Conservation (phyloP, 2,113 vertebrate species). For the Peromyscus californicus region DNA sequence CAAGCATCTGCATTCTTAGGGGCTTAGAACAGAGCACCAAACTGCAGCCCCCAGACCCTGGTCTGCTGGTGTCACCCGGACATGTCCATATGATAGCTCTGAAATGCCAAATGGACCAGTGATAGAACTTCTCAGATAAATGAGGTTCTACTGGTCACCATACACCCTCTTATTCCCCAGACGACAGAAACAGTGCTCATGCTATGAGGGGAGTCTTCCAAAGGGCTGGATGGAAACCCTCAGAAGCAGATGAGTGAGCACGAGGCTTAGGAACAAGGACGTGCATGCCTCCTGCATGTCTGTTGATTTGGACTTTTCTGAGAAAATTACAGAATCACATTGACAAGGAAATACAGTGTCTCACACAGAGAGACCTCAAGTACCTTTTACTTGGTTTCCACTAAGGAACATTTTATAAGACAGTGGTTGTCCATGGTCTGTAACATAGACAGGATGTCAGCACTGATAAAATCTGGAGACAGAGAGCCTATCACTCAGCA, state of each 20-base stretch:
- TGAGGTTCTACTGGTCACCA: no score
- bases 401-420: neutral
- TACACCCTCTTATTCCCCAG: neutral
- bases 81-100: accelerated
- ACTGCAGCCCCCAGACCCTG: neutral
- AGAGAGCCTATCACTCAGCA: no score
- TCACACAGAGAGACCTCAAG: accelerated
- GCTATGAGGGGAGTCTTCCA: accelerated
- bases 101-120: neutral
- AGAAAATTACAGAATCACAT: neutral
- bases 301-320: neutral
- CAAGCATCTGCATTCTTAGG: neutral
- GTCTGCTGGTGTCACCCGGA: neutral
- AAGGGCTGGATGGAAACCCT: neutral
- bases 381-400: neutral
- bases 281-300: no score
- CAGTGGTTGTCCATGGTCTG: no score
- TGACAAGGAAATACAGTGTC: neutral
- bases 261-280: neutral
- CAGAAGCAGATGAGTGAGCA: neutral
- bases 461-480: no score
- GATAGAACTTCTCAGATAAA: accelerated
- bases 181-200: accelerated
- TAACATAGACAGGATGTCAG: neutral
- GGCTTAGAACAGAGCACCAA: neutral